These are phyloP conservation scores for Amblyjoppa fuscipennis DNA, from an alignment of 2,888 invertebrate species.

Conservation along the genomic window DNA sequence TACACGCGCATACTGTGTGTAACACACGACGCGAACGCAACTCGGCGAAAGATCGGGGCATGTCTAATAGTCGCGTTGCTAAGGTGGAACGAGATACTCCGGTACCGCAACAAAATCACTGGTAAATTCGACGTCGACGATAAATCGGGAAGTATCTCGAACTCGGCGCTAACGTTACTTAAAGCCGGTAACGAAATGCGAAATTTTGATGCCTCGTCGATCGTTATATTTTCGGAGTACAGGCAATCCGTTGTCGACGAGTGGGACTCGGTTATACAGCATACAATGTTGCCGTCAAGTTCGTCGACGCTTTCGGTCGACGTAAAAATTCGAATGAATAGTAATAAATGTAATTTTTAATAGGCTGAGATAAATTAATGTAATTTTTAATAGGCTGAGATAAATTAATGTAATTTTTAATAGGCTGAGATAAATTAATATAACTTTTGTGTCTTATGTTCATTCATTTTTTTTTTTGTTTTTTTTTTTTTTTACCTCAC, in stretches of 20 bases:
- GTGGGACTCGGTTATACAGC: no score
- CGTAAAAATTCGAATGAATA: no score
- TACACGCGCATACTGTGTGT: slow-evolving; percentile 2
- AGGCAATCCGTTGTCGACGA: neutral
- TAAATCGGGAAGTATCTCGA: neutral
- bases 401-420: no score
- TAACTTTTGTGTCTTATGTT: no score
- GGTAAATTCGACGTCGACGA: slow-evolving; percentile 3
- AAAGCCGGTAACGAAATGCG: neutral
- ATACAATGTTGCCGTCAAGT: no score
- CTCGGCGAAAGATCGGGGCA: slow-evolving; percentile 33
- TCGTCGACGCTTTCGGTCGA: no score
- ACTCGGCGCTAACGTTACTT: neutral
- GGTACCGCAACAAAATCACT: slow-evolving; percentile 1
- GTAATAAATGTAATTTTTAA: no score
- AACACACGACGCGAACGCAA: slow-evolving; percentile 39
- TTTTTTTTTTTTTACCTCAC: no score
- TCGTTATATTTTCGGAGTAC: neutral
- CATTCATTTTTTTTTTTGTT: no score
- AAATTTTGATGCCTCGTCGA: neutral
- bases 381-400: no score
- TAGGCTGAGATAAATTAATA: no score
- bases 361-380: no score
- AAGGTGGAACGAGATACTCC: slow-evolving; percentile 11
- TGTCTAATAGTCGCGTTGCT: slow-evolving; percentile 29